Conservation (phyloP, 2,797 vertebrate species). For the Phalloptychus januarius region DNA sequence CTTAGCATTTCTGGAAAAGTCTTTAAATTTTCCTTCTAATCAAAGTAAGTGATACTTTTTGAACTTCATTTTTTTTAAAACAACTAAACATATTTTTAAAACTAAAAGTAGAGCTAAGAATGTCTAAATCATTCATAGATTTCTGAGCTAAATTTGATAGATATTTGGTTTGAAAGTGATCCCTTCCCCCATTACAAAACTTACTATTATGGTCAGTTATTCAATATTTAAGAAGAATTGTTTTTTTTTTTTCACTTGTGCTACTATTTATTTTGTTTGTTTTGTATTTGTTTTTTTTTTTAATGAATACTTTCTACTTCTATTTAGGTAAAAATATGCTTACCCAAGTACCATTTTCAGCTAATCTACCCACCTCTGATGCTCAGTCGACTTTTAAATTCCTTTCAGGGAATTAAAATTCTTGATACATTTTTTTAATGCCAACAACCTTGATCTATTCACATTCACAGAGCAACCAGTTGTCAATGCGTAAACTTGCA, state of each 20-base stretch:
- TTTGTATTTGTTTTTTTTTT: too few relatives aligned
- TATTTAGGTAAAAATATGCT: not conserved
- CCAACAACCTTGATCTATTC: not conserved
- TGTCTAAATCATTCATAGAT: not conserved
- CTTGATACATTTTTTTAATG: not conserved
- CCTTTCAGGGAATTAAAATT: not conserved
- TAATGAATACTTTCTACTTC: not conserved
- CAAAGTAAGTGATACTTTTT: not conserved
- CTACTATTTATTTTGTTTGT: too few relatives aligned
- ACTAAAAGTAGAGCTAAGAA: not conserved
- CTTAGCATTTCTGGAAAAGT: not conserved
- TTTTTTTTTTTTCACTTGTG: too few relatives aligned
- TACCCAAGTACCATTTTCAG: not conserved
- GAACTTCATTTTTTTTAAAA: not conserved
- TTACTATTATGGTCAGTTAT: too few relatives aligned
- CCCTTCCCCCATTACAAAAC: too few relatives aligned
- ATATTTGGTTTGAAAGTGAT: not conserved
- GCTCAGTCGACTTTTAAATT: not conserved
- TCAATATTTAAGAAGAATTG: too few relatives aligned
- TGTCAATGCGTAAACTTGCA: too few relatives aligned
- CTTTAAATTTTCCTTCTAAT: not conserved
- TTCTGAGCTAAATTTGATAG: not conserved
- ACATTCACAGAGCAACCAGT: not conserved
- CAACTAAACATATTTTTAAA: not conserved
- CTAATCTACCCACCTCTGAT: not conserved